phyloP scores from a whole-genome alignment of 2,888 invertebrate species.

The Oxyteleia sp. region DNA sequence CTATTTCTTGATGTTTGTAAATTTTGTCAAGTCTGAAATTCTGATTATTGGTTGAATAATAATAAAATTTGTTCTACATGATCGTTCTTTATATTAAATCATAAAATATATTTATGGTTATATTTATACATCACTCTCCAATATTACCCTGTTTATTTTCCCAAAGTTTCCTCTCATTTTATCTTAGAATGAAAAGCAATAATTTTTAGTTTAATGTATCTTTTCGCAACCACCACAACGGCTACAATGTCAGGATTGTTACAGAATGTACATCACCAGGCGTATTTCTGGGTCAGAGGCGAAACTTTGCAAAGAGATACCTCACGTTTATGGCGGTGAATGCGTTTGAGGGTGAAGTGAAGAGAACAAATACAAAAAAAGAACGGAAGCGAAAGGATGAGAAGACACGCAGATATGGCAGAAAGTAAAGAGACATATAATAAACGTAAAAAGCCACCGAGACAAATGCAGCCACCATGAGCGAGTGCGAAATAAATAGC shows the following conservation, averaged over 20 bases:
- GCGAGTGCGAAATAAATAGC: constrained; percentile 68
- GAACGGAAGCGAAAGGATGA: constrained; percentile 43
- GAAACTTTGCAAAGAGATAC: constrained; percentile 74
- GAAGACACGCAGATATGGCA: constrained; percentile 48
- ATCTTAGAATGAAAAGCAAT: constrained; percentile 36
- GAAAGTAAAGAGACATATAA: constrained; percentile 57
- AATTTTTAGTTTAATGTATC: constrained; percentile 36
- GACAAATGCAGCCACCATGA: constrained; percentile 64
- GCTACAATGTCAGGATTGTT: constrained; percentile 42
- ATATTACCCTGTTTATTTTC: background rate
- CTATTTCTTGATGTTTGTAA: no score
- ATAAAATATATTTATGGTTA: background rate
- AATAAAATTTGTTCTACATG: no score
- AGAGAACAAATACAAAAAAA: constrained; percentile 57
- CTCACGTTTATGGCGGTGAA: constrained; percentile 59
- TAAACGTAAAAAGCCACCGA: constrained; percentile 63
- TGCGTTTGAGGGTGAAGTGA: constrained; percentile 63
- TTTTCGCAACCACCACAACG: constrained; percentile 20
- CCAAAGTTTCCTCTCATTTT: constrained; percentile 26
- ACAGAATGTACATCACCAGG: constrained; percentile 54
- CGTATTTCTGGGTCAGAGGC: constrained; percentile 81
- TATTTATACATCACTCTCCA: background rate
- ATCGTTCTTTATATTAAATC: no score
- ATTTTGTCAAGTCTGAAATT: no score
- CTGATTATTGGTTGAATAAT: no score